Evolutionary conservation across 2,797 vertebrate species (phyloP), one percentile per base, ranked within the genome.

Genomic region (Crenuchus spilurus): DNA sequence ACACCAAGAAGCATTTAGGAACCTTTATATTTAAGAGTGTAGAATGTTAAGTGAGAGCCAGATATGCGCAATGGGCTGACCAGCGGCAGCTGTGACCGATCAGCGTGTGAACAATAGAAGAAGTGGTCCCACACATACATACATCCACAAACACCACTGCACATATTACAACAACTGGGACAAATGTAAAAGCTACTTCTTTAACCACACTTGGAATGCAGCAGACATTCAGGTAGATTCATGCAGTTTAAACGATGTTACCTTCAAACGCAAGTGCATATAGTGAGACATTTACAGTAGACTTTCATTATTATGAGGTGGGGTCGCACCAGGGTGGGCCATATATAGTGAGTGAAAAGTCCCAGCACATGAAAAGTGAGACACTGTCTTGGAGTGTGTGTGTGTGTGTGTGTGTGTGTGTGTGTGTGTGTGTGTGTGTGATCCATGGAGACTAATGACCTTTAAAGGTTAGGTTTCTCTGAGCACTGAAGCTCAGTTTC

Each of bases 311-410:
- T 54, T 72, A 80, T 39, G 54, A 10, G 31, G 49, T 55, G 30
- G 41, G 39, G 66, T 72, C 75, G 63, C 41, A 65, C 64, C 58
- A 80, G 79, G 83, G 83, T 86, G 81, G 82, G 79, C 83, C 54
- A 14, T 76, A 73, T 60, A 49, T 65, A 62, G 52, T 76, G 76
- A 67, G 72, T 76, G 77, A 74, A 72, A 79, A 60, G 74, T 79
- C 61, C 78, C 77, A 81, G 76, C 61, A 71, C 70, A 76, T 82
- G 81, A 83, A 86, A 83, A 76, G 67, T 83, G 80, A 86, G 74
- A 84, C 77, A 60, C 42, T 83, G 75, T 80, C 60, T 54, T 55
- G 67, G 67, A 72, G 52, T 75, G 51, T 51, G 33, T 70, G 65
- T 63, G 33, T 70, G 49, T 57, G 18, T 70, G 20, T 68, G 63